Conservation (phyloP, 2,113 vertebrate genomes). For the Scolopax mira region DNA sequence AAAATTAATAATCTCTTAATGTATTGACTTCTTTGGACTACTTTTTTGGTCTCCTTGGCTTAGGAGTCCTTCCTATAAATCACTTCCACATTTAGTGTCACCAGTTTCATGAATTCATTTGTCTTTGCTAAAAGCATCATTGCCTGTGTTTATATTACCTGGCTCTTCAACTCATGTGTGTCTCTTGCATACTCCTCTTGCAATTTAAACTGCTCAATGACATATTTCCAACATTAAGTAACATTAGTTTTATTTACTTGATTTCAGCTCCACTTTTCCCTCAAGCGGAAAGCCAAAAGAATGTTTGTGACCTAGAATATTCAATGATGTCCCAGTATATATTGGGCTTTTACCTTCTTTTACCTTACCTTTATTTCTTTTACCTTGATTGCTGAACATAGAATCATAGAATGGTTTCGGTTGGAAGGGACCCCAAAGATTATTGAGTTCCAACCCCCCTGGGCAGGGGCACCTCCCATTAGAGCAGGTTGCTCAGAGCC, state of each 20-base stretch:
- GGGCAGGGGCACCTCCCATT: too few species aligned
- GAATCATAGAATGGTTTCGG: too few species aligned
- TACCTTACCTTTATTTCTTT: not conserved
- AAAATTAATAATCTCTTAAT: not conserved
- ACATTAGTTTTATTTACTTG: not conserved
- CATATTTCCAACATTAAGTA: not conserved
- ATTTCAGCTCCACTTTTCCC: not conserved
- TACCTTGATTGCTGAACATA: not conserved
- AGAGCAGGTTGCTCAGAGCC: too few species aligned
- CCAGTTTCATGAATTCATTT: constrained; percentile 23
- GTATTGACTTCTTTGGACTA: not conserved
- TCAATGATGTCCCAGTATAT: not conserved
- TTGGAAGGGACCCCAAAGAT: too few species aligned
- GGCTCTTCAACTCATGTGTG: not conserved
- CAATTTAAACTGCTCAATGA: not conserved
- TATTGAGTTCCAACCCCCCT: too few species aligned
- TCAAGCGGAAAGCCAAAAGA: not conserved
- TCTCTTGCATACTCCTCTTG: not conserved
- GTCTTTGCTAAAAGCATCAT: constrained; percentile 15
- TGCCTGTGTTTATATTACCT: not conserved
- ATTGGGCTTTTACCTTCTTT: too few species aligned
- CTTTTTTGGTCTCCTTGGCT: not conserved
- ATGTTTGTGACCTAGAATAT: not conserved
- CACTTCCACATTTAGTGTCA: constrained; percentile 17
- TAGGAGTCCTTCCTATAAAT: constrained; percentile 16